Base-by-base conservation (phyloP, 2,113 vertebrate species). In the Lagopus muta region DNA sequence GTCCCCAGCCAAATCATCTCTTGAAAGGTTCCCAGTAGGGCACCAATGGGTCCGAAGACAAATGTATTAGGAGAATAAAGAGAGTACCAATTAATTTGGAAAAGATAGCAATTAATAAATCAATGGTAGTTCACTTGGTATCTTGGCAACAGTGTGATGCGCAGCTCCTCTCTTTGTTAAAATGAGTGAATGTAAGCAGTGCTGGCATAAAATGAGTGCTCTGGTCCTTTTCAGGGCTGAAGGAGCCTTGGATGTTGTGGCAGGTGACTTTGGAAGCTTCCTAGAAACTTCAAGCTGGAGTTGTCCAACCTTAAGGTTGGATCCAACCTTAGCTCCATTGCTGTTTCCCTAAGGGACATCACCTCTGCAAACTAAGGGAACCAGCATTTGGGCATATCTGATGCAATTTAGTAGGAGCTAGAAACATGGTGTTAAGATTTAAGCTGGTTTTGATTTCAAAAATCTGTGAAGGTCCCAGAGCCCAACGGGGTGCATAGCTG, bases 301-400 rank as follows among this genome's bases (percentile, higher is more conserved):
- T 8, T 82, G 40, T 38, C 38, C 38, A 38, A 38, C 38, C 38
- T 38, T 38, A 38, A 38, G 38, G 38, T 38, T 38, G 38, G 38
- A 38, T 38, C 38, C 38, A 38, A 38, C 47, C 10, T 30, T 24
- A 61, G 21, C 21, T 54, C 7, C 28, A 55, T 19, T 73, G 6
- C 11, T 30, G 28, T 27, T 61, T 16, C 5, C 24, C 3, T 40
- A 12, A 73, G 60, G 7, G 1, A 28, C 6, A 1, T 34, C 15
- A 34, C 10, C 1, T n/a, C 7, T 62, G 11, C 38, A 16, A 16
- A 5, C 10, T 48, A 11, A 18, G 4, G 15, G 7, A 77, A 60
- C 0, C 1, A 47, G 58, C 1, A 8, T 47, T 74, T 54, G 4
- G 6, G 8, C 2, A 0, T 38, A 52, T n/a, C 62, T 30, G 0